Conservation (phyloP, 64 coral and sea anemone species). For the Dendronephthya gigantea region DNA sequence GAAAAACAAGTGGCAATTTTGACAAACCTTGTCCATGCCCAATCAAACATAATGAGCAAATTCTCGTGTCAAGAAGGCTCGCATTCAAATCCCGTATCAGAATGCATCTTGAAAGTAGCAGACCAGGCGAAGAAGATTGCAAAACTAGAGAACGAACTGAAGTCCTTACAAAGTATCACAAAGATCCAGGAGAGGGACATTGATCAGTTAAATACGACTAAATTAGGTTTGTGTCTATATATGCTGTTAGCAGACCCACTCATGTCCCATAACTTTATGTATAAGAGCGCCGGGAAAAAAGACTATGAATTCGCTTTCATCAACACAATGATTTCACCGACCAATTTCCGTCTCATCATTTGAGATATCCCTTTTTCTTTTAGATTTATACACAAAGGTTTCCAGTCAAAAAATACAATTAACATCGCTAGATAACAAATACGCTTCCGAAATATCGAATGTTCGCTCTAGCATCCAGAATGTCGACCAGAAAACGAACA, state of each 20-base stretch:
- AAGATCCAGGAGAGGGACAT: background rate
- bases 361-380: background rate
- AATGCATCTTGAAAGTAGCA: background rate
- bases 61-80: background rate
- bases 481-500: background rate
- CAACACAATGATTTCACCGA: too few species aligned
- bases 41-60: background rate
- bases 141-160: background rate
- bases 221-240: background rate
- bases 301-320: too few species aligned
- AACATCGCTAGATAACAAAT: background rate
- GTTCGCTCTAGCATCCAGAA: background rate
- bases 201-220: background rate
- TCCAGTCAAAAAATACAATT: background rate
- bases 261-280: too few species aligned
- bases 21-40: background rate
- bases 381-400: background rate
- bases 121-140: background rate
- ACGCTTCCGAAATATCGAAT: background rate
- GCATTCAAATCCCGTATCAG: background rate
- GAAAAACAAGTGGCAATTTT: background rate
- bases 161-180: background rate
- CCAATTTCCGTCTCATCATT: background rate
- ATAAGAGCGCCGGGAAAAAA: too few species aligned
- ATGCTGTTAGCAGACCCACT: too few species aligned